Evolutionary conservation across 2,888 invertebrate species (phyloP).

Genomic region (Hipparchia sbordonii): DNA sequence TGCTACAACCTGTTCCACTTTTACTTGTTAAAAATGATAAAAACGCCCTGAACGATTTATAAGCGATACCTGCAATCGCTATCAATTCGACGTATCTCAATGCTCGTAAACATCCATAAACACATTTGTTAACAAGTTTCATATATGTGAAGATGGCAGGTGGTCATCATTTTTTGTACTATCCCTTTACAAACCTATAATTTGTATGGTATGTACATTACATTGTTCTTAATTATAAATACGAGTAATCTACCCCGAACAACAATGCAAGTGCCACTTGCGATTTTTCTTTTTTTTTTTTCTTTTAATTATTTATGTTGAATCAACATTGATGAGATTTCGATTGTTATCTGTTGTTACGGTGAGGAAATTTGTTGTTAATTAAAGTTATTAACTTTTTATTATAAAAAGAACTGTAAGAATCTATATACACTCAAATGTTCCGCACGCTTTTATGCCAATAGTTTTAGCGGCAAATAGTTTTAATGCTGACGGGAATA

Average conservation of each 20-base stretch:
- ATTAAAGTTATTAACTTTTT: conserved; percentile 19
- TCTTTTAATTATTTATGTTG: conserved; percentile 11
- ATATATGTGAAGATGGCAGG: conserved; percentile 23
- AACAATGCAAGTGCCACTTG: conserved; percentile 15
- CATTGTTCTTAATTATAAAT: conserved; percentile 18
- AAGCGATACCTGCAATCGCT: conserved; percentile 7
- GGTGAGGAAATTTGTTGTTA: conserved; percentile 19
- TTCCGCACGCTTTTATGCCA: background rate
- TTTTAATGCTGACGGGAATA: background rate
- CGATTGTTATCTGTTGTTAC: conserved; percentile 24
- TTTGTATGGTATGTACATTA: conserved; percentile 13
- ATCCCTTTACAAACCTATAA: conserved; percentile 19
- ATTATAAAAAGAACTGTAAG: background rate
- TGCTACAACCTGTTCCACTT: background rate
- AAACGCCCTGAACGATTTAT: conserved; percentile 4
- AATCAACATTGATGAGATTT: conserved; percentile 23
- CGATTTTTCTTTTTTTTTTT: conserved; percentile 6
- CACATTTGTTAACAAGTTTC: conserved; percentile 19
- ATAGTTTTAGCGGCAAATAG: background rate
- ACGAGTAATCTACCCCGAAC: conserved; percentile 12
- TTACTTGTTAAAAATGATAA: conserved; percentile 4
- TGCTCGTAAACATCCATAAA: conserved; percentile 15
- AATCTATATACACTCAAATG: background rate
- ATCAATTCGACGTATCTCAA: conserved; percentile 9
- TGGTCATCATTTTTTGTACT: conserved; percentile 23